Percentiles rank a stretch among this genome's conserved stretches.
phyloP scores from a whole-genome alignment of 2,113 vertebrate genomes.

The Montifringilla adamsi region DNA sequence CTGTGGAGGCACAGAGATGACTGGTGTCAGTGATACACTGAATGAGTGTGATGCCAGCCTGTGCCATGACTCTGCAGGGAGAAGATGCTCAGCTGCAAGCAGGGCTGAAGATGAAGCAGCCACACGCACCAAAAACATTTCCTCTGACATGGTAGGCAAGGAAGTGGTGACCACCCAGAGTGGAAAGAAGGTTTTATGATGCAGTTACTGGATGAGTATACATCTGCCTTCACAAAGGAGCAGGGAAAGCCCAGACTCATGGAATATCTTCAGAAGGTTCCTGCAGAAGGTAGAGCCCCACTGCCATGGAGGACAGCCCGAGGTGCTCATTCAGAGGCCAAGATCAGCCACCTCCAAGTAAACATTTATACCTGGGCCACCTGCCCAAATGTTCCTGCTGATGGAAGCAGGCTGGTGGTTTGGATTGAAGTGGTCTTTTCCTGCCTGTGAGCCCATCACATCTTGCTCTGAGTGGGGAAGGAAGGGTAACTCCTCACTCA shows the following conservation, averaged over 20 bases:
- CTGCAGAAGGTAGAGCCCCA: not conserved
- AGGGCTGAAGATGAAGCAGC: not conserved
- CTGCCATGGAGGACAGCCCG: accelerated
- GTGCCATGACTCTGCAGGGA: not conserved
- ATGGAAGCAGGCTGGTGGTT: too few species aligned
- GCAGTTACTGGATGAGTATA: not conserved
- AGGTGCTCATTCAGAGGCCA: not conserved
- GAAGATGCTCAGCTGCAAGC: not conserved
- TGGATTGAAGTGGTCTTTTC: not conserved
- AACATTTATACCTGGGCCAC: not conserved
- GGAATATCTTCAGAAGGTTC: not conserved
- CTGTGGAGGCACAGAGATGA: not conserved
- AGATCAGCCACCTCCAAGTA: not conserved
- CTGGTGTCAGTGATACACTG: not conserved
- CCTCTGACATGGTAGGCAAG: not conserved
- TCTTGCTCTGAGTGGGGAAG: not conserved
- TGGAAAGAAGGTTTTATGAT: not conserved
- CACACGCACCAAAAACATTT: not conserved
- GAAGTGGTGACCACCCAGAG: not conserved
- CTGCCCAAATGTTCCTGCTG: not conserved
- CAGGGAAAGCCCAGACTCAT: not conserved
- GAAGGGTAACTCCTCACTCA: not conserved
- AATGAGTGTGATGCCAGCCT: not conserved
- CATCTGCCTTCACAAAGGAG: not conserved
- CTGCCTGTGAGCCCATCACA: not conserved